These are phyloP conservation scores for Oryzias dopingdopingensis DNA, from an alignment of 2,797 vertebrate genomes.

Conservation along the genomic window DNA sequence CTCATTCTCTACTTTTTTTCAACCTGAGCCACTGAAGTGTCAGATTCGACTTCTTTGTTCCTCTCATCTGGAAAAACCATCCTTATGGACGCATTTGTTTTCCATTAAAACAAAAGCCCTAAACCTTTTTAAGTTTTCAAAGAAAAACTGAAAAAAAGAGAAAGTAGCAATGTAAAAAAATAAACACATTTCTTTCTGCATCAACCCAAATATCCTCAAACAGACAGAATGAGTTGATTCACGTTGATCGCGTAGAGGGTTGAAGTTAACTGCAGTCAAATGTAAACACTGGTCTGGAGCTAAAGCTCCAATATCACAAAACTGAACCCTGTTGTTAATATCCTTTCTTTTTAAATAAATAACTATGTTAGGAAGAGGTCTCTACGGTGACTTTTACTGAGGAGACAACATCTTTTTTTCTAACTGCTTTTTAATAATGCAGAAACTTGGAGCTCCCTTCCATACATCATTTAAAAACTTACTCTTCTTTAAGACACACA, in stretches of 20 bases:
- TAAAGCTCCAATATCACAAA: too few species aligned
- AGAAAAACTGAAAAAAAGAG: conserved; percentile 6
- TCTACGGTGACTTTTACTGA: background rate
- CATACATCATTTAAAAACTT: conserved; percentile 39
- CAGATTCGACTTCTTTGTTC: background rate
- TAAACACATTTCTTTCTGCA: too few species aligned
- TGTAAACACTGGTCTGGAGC: too few species aligned
- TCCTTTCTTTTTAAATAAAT: too few species aligned
- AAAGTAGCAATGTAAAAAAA: background rate
- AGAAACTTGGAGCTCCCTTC: conserved; percentile 22
- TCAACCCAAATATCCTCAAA: too few species aligned
- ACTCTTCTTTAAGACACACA: background rate
- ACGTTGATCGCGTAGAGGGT: too few species aligned
- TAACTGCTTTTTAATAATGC: conserved; percentile 42
- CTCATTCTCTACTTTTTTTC: conserved; percentile 7
- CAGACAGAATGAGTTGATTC: too few species aligned
- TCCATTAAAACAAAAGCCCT: conserved; percentile 1
- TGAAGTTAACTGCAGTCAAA: too few species aligned
- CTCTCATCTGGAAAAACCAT: background rate
- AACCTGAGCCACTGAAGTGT: background rate
- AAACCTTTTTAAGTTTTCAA: conserved; percentile 1
- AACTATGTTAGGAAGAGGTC: background rate
- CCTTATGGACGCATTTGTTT: background rate
- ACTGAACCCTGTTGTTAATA: too few species aligned
- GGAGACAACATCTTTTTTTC: conserved; percentile 11